These are phyloP conservation scores for Ctenicera cuprea DNA, from an alignment of 2,888 invertebrate genomes.

Conservation along the genomic window DNA sequence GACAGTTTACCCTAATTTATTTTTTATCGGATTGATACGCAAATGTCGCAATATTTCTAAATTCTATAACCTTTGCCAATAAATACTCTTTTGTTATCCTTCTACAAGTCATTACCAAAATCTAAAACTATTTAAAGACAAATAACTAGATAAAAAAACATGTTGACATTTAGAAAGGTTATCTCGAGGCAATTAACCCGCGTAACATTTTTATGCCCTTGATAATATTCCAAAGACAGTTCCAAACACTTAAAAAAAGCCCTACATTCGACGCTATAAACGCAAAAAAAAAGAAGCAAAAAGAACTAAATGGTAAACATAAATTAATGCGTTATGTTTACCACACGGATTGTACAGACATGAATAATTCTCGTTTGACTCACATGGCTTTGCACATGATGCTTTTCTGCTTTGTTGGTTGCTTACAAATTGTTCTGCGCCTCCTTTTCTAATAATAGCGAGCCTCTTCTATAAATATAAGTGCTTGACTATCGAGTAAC, in stretches of 20 bases:
- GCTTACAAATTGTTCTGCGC: slow-evolving; percentile 10
- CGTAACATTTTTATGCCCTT: slow-evolving; percentile 10
- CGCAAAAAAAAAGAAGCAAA: background rate
- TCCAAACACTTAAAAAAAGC: slow-evolving; percentile 1
- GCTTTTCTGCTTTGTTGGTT: slow-evolving; percentile 15
- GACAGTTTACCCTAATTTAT: too few species aligned
- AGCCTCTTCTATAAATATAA: slow-evolving; percentile 32
- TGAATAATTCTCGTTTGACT: slow-evolving; percentile 15
- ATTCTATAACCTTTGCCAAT: too few species aligned
- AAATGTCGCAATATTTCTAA: too few species aligned
- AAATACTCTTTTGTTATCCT: background rate
- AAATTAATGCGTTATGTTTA: slow-evolving; percentile 8
- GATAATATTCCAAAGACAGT: background rate
- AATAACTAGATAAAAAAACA: slow-evolving; percentile 14
- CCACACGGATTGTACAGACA: slow-evolving; percentile 5
- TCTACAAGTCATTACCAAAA: background rate
- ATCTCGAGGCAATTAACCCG: slow-evolving; percentile 21
- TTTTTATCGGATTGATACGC: too few species aligned
- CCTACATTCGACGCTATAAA: too few species aligned
- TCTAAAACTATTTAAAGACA: background rate
- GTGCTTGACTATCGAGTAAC: slow-evolving; percentile 22
- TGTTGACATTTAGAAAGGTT: slow-evolving; percentile 28
- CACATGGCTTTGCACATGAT: slow-evolving; percentile 14
- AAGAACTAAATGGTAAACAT: slow-evolving; percentile 1
- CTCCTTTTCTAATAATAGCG: slow-evolving; percentile 14